These are phyloP conservation scores for Montipora foliosa DNA, from an alignment of 64 coral and sea anemone genomes.

Conservation along the genomic window DNA sequence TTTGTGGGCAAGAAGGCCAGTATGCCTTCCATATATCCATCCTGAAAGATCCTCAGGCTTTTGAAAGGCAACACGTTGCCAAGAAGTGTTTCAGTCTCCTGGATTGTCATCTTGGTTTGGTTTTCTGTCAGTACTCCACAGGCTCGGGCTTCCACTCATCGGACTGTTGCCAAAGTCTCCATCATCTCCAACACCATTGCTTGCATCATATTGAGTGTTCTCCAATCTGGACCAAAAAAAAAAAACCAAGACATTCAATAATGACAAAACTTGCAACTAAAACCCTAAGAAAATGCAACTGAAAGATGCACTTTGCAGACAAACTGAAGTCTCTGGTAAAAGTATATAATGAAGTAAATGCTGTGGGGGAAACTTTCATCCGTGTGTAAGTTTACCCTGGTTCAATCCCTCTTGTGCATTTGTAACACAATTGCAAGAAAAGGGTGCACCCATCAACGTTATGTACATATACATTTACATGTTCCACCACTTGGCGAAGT, in stretches of 20 bases:
- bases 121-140: conserved; percentile 77
- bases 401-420: too few relatives aligned
- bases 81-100: conserved; percentile 57
- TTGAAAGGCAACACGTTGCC: not conserved
- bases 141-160: conserved; percentile 82
- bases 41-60: conserved; percentile 30
- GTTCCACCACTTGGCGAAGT: too few relatives aligned
- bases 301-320: not conserved
- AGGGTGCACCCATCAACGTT: too few relatives aligned
- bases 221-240: conserved; percentile 83
- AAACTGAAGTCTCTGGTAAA: too few relatives aligned
- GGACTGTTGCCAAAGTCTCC: conserved; percentile 91
- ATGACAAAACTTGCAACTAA: not conserved
- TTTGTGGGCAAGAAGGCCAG: not conserved
- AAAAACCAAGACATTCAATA: not conserved
- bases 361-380: too few relatives aligned
- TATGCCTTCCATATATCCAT: conserved; percentile 7
- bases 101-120: conserved; percentile 78
- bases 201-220: conserved; percentile 92
- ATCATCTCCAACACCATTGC: conserved; percentile 91
- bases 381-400: too few relatives aligned
- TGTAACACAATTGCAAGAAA: too few relatives aligned
- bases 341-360: too few relatives aligned
- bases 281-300: not conserved
- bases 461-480: too few relatives aligned